These are phyloP conservation scores for Aethes cnicana DNA, from an alignment of 2,888 invertebrate species.

Conservation along the genomic window DNA sequence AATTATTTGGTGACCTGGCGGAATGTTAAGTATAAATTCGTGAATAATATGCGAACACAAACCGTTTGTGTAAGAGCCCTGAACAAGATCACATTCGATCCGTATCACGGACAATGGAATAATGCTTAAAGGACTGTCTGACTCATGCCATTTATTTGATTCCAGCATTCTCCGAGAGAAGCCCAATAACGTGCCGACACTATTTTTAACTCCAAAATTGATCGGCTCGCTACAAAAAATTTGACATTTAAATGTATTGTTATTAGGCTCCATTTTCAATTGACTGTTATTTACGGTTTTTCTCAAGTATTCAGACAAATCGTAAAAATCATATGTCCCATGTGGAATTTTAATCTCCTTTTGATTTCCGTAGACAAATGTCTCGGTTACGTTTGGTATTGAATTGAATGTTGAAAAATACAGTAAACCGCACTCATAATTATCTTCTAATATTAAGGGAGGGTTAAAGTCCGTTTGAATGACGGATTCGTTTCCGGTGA, in stretches of 20 bases:
- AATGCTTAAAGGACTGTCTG: conserved; percentile 21
- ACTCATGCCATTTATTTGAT: conserved; percentile 28
- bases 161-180: conserved; percentile 13
- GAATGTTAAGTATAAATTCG: conserved; percentile 16
- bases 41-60: conserved; percentile 18
- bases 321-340: conserved; percentile 21
- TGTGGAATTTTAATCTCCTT: conserved; percentile 19
- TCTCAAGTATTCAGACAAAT: conserved; percentile 9
- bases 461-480: no score
- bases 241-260: not conserved
- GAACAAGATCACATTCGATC: conserved; percentile 6
- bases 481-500: no score
- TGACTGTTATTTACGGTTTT: not conserved
- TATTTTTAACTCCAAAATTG: conserved; percentile 9
- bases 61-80: conserved; percentile 24
- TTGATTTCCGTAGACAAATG: conserved; percentile 18
- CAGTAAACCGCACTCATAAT: no score
- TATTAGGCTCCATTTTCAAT: conserved; percentile 7
- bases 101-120: conserved; percentile 14
- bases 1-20: not conserved
- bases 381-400: no score
- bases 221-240: conserved; percentile 8
- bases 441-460: no score
- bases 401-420: no score
- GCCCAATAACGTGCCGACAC: conserved; percentile 10